Percentiles rank a stretch among this genome's conserved stretches.
Conservation (phyloP, 2,797 vertebrate species). For the Chloroceryle amazona region DNA sequence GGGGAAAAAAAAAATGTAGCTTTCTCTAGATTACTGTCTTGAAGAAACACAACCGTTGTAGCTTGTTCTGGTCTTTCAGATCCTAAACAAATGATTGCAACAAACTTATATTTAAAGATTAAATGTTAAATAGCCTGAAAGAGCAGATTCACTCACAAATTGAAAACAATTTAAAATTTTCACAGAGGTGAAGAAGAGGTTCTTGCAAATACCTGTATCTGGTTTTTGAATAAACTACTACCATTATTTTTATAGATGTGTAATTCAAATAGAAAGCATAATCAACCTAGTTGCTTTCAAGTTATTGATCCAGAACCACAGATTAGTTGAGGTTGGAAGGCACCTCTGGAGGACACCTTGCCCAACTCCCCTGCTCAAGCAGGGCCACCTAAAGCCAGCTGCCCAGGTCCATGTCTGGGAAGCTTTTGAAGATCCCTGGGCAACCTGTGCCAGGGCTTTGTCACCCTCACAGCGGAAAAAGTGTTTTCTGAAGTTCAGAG, state of each 20-base stretch:
- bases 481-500: neutral
- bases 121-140: neutral
- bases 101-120: neutral
- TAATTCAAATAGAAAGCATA: neutral
- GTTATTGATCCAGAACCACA: neutral
- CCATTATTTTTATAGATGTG: neutral
- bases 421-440: neutral
- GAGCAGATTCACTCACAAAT: neutral
- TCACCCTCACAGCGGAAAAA: accelerated
- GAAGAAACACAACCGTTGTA: neutral
- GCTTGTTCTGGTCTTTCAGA: neutral
- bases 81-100: neutral
- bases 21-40: neutral
- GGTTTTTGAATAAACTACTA: neutral
- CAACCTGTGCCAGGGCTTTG: accelerated
- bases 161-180: neutral
- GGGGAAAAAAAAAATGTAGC: no score
- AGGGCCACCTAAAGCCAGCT: neutral
- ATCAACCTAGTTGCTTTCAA: neutral
- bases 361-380: neutral
- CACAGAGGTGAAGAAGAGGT: neutral
- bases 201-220: neutral
- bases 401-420: neutral
- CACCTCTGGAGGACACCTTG: neutral
- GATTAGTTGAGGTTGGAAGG: neutral